These are phyloP conservation scores for Leptinotarsa undecemlineata DNA, from an alignment of 1,140 invertebrate genomes.

Conservation along the genomic window DNA sequence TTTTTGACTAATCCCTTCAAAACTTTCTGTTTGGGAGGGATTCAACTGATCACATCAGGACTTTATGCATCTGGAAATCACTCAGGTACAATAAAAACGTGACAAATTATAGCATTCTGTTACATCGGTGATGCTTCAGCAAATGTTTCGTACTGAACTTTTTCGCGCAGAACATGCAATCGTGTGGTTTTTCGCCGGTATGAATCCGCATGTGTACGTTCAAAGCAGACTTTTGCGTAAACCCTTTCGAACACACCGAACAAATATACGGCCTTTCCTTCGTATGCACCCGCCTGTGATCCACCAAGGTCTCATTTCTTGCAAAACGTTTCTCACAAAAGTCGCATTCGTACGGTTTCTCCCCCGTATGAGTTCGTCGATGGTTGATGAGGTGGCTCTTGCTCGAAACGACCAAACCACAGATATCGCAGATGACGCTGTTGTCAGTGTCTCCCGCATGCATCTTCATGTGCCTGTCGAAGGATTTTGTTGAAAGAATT, in stretches of 20 bases:
- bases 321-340: slow-evolving; percentile 61
- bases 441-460: background rate
- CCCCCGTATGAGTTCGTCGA: slow-evolving; percentile 85
- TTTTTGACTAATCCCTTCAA: too few relatives aligned
- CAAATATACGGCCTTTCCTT: slow-evolving; percentile 57
- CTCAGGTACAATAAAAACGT: too few relatives aligned
- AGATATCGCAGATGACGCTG: slow-evolving; percentile 39
- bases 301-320: slow-evolving; percentile 57
- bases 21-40: too few relatives aligned
- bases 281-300: slow-evolving; percentile 51
- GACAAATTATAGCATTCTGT: background rate
- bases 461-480: slow-evolving; percentile 19
- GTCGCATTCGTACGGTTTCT: slow-evolving; percentile 72
- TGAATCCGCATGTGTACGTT: slow-evolving; percentile 68
- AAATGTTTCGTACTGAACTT: slow-evolving; percentile 70
- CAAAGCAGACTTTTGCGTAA: slow-evolving; percentile 31
- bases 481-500: background rate
- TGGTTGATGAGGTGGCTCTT: slow-evolving; percentile 65
- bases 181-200: slow-evolving; percentile 56
- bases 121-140: slow-evolving; percentile 64
- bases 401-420: slow-evolving; percentile 46
- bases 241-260: slow-evolving; percentile 43
- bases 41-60: too few relatives aligned
- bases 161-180: slow-evolving; percentile 58
- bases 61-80: too few relatives aligned